Conservation (phyloP, 2,113 vertebrate species). For the Lutjanus erythropterus region DNA sequence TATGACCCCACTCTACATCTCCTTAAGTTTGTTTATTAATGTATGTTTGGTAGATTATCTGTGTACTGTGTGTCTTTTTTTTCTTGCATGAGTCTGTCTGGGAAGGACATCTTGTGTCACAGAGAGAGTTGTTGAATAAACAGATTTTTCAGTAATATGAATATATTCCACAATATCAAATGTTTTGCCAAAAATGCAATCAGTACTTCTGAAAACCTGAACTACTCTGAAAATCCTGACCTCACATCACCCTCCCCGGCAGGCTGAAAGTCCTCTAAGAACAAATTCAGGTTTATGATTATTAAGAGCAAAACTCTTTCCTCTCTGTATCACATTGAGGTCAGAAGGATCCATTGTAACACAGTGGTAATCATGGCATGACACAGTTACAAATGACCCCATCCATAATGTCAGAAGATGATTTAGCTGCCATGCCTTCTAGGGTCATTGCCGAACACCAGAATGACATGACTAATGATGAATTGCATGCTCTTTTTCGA, state of each 20-base stretch:
- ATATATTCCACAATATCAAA: too few relatives aligned
- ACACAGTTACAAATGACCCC: slow-evolving; percentile 73
- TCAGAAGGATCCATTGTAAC: slow-evolving; percentile 61
- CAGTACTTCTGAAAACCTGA: neutral
- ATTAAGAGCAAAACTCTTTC: slow-evolving; percentile 22
- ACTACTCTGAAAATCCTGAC: neutral
- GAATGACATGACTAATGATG: slow-evolving; percentile 62
- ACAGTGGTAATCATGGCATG: slow-evolving; percentile 62
- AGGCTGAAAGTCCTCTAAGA: neutral
- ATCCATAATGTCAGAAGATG: slow-evolving; percentile 68
- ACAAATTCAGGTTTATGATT: neutral
- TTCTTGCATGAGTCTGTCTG: neutral
- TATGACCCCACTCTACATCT: neutral
- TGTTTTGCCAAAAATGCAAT: neutral
- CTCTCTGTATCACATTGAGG: slow-evolving; percentile 47
- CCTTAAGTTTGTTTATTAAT: neutral
- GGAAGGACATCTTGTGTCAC: neutral
- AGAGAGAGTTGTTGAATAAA: neutral
- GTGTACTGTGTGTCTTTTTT: too few relatives aligned
- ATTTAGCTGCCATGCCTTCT: slow-evolving; percentile 59
- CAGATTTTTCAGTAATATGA: too few relatives aligned
- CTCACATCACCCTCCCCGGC: neutral
- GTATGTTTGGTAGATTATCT: neutral
- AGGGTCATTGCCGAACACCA: slow-evolving; percentile 62
- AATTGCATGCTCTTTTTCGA: slow-evolving; percentile 48